These are phyloP conservation scores for Erpornis zantholeuca DNA, from an alignment of 2,113 vertebrate genomes.

Conservation along the genomic window DNA sequence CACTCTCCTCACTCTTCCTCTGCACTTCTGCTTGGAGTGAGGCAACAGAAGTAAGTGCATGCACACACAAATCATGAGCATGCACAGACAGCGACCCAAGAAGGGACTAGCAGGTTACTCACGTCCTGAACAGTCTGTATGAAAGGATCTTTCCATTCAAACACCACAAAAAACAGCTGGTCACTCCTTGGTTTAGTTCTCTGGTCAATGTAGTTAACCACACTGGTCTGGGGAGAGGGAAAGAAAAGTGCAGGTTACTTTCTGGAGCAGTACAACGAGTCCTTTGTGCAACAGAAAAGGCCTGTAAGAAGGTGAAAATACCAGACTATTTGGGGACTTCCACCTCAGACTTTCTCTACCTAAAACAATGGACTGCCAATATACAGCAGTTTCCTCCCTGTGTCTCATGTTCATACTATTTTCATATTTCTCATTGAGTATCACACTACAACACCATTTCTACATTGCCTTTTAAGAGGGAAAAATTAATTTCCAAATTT, in stretches of 20 bases:
- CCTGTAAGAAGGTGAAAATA: background rate
- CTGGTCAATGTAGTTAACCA: constrained; percentile 93
- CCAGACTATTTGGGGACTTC: background rate
- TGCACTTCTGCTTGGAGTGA: background rate
- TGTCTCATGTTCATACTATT: background rate
- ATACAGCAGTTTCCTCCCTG: background rate
- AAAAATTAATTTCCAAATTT: background rate
- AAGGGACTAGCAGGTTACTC: constrained; percentile 29
- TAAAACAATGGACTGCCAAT: background rate
- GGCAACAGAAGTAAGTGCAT: background rate
- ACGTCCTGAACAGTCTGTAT: constrained; percentile 93
- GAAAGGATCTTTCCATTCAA: constrained; percentile 95
- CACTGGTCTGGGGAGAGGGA: constrained; percentile 78
- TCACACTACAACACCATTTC: background rate
- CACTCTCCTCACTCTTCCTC: background rate
- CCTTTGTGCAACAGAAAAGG: background rate
- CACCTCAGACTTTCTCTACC: background rate
- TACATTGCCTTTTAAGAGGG: background rate
- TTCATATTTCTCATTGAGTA: background rate
- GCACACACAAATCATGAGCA: accelerated
- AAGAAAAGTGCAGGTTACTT: background rate
- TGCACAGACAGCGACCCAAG: background rate
- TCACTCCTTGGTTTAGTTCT: constrained; percentile 69
- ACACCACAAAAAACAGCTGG: constrained; percentile 93
- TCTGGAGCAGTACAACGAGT: background rate